Evolutionary conservation across 2,113 vertebrate genomes (phyloP).

Genomic region (Corythornis madagascariensis): DNA sequence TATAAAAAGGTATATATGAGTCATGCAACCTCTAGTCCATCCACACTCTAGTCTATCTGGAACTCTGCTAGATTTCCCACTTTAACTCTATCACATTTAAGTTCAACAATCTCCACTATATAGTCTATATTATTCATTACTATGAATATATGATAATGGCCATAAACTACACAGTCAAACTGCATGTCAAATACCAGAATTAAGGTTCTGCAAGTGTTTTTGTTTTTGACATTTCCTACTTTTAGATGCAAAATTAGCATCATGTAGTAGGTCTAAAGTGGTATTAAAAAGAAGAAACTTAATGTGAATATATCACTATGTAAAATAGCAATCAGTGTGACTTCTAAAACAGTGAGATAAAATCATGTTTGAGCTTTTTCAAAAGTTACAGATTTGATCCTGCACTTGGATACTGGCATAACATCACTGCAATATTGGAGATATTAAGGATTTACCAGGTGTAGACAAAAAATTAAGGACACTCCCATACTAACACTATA

Average conservation of each 20-base stretch:
- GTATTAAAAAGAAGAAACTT: background rate
- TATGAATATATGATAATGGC: background rate
- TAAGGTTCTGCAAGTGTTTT: background rate
- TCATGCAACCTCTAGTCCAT: background rate
- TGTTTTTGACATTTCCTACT: background rate
- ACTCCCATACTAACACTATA: background rate
- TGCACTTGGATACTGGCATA: background rate
- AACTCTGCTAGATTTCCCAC: background rate
- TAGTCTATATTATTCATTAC: background rate
- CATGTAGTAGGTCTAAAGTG: background rate
- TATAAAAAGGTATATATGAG: background rate
- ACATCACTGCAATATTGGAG: background rate
- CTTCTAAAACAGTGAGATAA: background rate
- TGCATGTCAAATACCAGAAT: background rate
- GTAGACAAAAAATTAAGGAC: background rate
- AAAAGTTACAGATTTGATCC: background rate
- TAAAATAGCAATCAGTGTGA: background rate
- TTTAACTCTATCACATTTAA: background rate
- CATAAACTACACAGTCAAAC: background rate
- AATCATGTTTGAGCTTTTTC: background rate
- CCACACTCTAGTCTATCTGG: background rate
- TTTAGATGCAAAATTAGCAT: background rate
- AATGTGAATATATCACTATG: background rate
- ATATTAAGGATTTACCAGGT: background rate
- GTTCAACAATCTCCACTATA: background rate